A percentile compares a stretch with the other conserved stretches of the same genome.
phyloP scores from a whole-genome alignment of 2,888 invertebrate genomes.

The Lasioglossum figueresi region DNA sequence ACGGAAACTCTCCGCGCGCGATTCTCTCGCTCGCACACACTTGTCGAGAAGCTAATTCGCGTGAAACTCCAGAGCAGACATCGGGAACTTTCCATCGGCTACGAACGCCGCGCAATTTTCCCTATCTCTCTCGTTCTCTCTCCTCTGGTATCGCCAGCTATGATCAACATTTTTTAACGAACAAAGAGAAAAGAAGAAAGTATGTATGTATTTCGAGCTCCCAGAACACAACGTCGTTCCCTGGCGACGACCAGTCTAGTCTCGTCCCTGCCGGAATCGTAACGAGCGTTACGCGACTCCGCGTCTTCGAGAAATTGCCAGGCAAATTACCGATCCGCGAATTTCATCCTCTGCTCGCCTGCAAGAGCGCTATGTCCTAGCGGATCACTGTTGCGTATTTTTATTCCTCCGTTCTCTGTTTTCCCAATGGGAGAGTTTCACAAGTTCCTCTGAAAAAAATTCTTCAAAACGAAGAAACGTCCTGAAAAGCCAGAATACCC shows the following conservation, averaged over 20 bases:
- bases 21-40: neutral
- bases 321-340: neutral
- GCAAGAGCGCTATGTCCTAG: neutral
- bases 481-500: too few relatives aligned
- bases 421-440: too few relatives aligned
- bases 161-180: neutral
- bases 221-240: neutral
- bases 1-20: neutral
- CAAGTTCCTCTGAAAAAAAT: too few relatives aligned
- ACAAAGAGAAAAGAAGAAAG: constrained; percentile 7
- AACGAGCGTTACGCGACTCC: neutral
- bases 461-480: too few relatives aligned
- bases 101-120: constrained; percentile 15
- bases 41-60: neutral
- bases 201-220: neutral
- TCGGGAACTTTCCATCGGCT: constrained; percentile 15
- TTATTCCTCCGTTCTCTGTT: too few relatives aligned
- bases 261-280: neutral
- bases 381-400: neutral
- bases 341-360: neutral
- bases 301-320: neutral
- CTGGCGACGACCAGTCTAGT: neutral
- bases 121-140: neutral
- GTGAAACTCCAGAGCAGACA: constrained; percentile 8
- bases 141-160: neutral